Evolutionary conservation across 2,113 vertebrate genomes (phyloP).

Genomic region (Psilopsiagon aymara): DNA sequence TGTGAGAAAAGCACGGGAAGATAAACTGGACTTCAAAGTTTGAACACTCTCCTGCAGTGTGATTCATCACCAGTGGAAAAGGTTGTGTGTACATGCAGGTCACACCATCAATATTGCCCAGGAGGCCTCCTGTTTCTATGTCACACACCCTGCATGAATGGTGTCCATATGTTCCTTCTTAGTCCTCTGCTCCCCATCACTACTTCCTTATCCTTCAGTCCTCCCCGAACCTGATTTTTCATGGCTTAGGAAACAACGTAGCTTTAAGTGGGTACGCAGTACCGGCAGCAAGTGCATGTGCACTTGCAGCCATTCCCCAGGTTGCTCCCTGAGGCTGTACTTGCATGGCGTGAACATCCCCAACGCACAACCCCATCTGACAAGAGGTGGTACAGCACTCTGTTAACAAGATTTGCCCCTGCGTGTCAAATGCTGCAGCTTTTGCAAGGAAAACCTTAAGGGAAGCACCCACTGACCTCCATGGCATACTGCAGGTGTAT

Average conservation of each 20-base stretch:
- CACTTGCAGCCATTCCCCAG: neutral
- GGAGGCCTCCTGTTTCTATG: neutral
- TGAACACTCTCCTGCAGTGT: neutral
- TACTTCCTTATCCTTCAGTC: neutral
- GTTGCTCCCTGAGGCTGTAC: neutral
- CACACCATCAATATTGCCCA: neutral
- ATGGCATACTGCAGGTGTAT: neutral
- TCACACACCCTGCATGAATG: fast-evolving
- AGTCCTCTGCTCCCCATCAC: neutral
- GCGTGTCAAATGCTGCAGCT: neutral
- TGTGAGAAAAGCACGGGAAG: neutral
- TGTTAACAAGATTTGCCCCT: neutral
- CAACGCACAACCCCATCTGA: fast-evolving
- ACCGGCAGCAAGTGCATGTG: neutral
- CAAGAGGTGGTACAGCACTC: neutral
- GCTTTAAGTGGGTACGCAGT: neutral
- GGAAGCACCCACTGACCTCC: neutral
- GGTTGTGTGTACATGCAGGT: neutral
- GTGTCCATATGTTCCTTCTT: neutral
- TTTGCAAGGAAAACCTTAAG: neutral
- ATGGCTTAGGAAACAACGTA: fast-evolving
- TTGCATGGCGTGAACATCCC: fast-evolving
- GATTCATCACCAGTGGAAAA: neutral
- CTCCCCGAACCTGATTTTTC: neutral
- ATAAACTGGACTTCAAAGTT: neutral